Evolutionary conservation across 2,797 vertebrate genomes (phyloP).

Genomic region (Megaceryle alcyon): DNA sequence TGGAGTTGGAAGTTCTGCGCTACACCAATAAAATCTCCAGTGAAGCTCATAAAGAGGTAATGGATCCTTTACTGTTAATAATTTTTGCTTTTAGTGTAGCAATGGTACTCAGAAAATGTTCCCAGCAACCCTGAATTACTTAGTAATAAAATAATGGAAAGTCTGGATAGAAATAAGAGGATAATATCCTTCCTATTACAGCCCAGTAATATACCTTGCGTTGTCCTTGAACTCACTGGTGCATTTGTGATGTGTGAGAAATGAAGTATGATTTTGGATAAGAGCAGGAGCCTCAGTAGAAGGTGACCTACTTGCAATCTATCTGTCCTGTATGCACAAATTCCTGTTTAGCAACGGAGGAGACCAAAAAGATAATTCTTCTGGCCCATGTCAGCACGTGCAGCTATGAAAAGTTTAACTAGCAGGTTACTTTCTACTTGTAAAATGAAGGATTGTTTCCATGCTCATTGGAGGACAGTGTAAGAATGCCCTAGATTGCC

Average conservation of each 20-base stretch:
- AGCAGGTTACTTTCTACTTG: neutral
- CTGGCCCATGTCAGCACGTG: neutral
- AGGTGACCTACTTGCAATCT: neutral
- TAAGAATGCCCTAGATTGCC: neutral
- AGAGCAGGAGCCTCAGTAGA: neutral
- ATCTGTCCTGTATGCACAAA: neutral
- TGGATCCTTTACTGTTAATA: constrained; percentile 63
- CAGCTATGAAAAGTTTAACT: neutral
- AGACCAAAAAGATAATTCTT: neutral
- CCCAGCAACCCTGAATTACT: constrained; percentile 56
- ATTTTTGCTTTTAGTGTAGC: constrained; percentile 66
- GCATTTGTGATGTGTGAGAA: constrained; percentile 3
- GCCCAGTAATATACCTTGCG: constrained; percentile 28
- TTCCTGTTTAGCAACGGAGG: neutral
- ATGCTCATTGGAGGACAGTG: neutral
- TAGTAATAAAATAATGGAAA: constrained; percentile 67
- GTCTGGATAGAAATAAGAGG: constrained; percentile 50
- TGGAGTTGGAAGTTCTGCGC: constrained; percentile 96
- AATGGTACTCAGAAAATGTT: constrained; percentile 54
- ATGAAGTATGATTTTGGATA: neutral
- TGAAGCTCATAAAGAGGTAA: constrained; percentile 95
- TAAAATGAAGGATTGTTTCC: neutral
- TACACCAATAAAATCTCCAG: constrained; percentile 97
- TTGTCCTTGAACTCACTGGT: constrained; percentile 60
- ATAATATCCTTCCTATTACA: constrained; percentile 59